Conservation (phyloP, 2,888 invertebrate genomes). For the Tetropium fuscum region DNA sequence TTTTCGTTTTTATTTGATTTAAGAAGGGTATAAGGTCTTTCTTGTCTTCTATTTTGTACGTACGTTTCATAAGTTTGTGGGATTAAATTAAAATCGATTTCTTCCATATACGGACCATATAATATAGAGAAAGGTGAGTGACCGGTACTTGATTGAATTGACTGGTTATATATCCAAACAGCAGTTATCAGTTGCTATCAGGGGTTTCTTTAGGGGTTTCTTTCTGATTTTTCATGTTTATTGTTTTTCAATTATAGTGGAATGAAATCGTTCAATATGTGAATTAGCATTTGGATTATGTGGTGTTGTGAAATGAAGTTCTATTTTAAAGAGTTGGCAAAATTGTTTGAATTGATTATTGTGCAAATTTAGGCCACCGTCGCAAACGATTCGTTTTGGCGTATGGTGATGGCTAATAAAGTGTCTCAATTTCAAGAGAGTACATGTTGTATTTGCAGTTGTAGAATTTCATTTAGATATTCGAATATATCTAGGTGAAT, state of each 20-base stretch:
- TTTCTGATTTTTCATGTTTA: slow-evolving; percentile 4
- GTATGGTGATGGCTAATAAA: too few species aligned
- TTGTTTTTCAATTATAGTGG: not conserved
- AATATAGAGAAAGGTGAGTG: too few species aligned
- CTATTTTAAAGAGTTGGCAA: too few species aligned
- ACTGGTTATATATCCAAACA: slow-evolving; percentile 5
- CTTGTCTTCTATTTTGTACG: slow-evolving; percentile 5
- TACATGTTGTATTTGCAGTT: too few species aligned
- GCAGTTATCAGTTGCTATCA: slow-evolving; percentile 6
- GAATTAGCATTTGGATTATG: slow-evolving; percentile 7
- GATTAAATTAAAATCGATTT: not conserved
- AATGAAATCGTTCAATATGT: not conserved
- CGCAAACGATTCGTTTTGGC: too few species aligned
- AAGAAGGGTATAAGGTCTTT: not conserved
- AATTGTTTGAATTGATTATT: too few species aligned
- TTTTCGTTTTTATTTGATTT: slow-evolving; percentile 10
- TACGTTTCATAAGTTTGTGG: not conserved
- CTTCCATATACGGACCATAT: not conserved
- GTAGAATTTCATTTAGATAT: too few species aligned
- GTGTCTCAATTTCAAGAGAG: too few species aligned
- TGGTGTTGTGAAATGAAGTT: slow-evolving; percentile 1
- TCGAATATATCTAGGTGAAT: too few species aligned
- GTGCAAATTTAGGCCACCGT: too few species aligned
- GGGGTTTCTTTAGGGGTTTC: slow-evolving; percentile 5
- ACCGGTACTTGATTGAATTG: slow-evolving; percentile 8